These are phyloP conservation scores for Cheilosia pagana DNA, from an alignment of 2,888 invertebrate genomes.

Conservation along the genomic window DNA sequence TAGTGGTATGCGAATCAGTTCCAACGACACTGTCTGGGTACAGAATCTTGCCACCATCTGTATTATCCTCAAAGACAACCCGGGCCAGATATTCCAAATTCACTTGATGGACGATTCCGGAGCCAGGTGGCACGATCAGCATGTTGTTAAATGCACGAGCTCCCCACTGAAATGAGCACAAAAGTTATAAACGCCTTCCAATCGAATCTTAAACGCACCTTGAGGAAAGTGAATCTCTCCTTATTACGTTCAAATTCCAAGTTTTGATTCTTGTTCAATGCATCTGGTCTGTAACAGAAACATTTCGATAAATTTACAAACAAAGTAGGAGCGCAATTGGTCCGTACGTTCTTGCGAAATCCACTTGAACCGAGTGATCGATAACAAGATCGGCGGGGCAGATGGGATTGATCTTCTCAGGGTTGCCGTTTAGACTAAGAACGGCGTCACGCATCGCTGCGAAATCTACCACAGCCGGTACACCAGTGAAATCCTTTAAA, in stretches of 20 bases:
- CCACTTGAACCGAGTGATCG: constrained; percentile 99
- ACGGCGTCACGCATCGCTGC: constrained; percentile 99
- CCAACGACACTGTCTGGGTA: constrained; percentile 97
- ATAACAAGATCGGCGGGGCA: constrained; percentile 99
- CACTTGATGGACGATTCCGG: constrained; percentile 99
- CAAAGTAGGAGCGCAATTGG: background rate
- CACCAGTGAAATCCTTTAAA: constrained; percentile 94
- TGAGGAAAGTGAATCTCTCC: constrained; percentile 97
- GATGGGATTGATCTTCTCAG: constrained; percentile 97
- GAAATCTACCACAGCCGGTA: constrained; percentile 99
- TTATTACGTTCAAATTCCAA: constrained; percentile 97
- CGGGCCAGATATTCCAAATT: constrained; percentile 97
- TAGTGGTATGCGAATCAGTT: constrained; percentile 99
- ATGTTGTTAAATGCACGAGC: constrained; percentile 97
- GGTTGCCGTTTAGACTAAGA: constrained; percentile 92
- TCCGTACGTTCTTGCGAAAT: constrained; percentile 90
- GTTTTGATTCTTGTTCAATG: constrained; percentile 95
- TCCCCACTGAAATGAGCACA: constrained; percentile 90
- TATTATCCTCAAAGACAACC: constrained; percentile 91
- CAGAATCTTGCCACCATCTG: constrained; percentile 84
- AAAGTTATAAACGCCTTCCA: background rate
- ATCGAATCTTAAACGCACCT: constrained; percentile 85
- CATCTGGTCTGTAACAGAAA: constrained; percentile 88
- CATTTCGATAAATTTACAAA: too few species aligned
- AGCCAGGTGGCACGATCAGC: constrained; percentile 98